Percentiles rank a stretch among this genome's conserved stretches.
Evolutionary conservation across 2,888 invertebrate genomes (phyloP).

Genomic region (Cheilosia vernalis): DNA sequence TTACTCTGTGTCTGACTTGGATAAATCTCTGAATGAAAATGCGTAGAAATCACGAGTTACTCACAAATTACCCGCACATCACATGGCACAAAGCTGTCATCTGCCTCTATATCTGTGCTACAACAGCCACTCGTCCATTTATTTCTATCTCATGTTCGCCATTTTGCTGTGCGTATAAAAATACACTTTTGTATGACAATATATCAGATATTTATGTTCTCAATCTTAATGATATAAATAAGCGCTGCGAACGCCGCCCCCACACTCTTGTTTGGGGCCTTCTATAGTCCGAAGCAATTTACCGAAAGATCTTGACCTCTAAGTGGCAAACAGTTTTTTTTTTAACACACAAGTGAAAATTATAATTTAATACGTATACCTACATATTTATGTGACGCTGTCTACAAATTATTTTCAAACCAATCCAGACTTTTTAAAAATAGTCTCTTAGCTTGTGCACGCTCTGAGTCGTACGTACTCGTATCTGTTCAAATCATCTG

Average conservation of each 20-base stretch:
- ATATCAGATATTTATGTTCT: slow-evolving; percentile 22
- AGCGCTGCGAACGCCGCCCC: slow-evolving; percentile 6
- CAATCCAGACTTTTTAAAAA: background rate
- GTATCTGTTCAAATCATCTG: slow-evolving; percentile 14
- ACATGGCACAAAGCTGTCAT: slow-evolving; percentile 5
- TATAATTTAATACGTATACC: slow-evolving; percentile 12
- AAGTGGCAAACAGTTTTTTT: background rate
- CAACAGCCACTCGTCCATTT: background rate
- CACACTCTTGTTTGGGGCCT: background rate
- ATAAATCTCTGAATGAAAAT: slow-evolving; percentile 51
- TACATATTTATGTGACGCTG: background rate
- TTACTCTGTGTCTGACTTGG: background rate
- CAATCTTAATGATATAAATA: slow-evolving; percentile 20
- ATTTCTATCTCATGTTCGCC: slow-evolving; percentile 1
- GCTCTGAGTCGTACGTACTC: background rate
- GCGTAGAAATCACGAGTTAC: slow-evolving; percentile 33
- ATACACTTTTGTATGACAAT: slow-evolving; percentile 5
- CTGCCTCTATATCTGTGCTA: background rate
- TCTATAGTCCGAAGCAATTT: slow-evolving; percentile 24
- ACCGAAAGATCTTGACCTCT: slow-evolving; percentile 35
- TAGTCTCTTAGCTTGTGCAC: too few species aligned
- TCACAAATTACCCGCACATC: slow-evolving; percentile 21
- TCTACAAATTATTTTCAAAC: background rate
- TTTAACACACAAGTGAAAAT: background rate
- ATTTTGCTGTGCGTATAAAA: slow-evolving; percentile 11